Conservation (phyloP, 2,113 vertebrate genomes). For the Pogona vitticeps region DNA sequence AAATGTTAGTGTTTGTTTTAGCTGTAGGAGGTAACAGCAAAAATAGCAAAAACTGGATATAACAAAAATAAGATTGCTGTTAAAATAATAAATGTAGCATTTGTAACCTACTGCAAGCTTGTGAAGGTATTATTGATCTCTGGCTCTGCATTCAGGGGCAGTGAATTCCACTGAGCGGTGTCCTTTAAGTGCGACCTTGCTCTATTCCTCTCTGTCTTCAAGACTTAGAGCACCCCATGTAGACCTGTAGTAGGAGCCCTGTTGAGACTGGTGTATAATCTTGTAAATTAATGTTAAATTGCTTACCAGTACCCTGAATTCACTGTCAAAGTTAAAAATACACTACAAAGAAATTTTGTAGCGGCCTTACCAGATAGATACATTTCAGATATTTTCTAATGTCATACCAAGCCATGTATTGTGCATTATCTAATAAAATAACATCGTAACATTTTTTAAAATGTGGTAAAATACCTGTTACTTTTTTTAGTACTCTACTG, state of each 20-base stretch:
- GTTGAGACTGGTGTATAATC: neutral
- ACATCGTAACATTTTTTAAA: neutral
- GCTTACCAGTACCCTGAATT: neutral
- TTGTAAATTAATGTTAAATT: neutral
- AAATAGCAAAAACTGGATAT: neutral
- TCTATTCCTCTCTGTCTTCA: neutral
- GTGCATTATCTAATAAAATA: neutral
- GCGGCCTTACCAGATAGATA: neutral
- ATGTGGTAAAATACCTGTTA: neutral
- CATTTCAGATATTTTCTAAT: constrained; percentile 12
- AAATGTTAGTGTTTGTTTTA: constrained; percentile 15
- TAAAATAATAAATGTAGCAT: neutral
- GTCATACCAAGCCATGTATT: neutral
- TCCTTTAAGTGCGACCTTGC: neutral
- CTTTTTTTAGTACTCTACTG: neutral
- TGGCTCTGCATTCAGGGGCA: neutral
- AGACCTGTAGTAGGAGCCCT: neutral
- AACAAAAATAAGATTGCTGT: neutral
- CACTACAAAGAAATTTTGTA: neutral
- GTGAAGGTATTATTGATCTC: neutral
- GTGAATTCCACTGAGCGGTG: neutral
- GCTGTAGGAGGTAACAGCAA: neutral
- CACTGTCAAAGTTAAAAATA: neutral
- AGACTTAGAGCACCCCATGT: neutral
- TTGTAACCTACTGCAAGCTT: neutral